Evolutionary conservation across 2,113 vertebrate genomes (phyloP).

Genomic region (Toxotes jaculatrix): DNA sequence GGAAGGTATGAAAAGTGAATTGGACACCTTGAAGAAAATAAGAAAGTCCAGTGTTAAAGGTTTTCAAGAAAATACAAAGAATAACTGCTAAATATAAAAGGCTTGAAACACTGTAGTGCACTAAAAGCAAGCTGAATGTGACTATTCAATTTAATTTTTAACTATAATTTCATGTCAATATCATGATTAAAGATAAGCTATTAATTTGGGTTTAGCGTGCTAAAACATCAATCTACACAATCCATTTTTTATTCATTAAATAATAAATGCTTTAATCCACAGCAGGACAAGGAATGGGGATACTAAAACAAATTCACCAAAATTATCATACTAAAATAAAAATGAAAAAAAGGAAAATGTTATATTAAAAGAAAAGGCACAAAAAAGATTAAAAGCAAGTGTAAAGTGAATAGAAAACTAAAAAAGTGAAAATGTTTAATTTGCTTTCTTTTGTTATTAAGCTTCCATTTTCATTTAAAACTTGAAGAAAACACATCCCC

Average conservation of each 20-base stretch:
- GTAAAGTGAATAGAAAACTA: background rate
- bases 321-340: background rate
- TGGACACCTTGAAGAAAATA: slow-evolving; percentile 79
- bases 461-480: background rate
- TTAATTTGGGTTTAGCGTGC: slow-evolving; percentile 1
- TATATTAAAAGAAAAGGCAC: background rate
- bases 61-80: background rate
- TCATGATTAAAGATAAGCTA: background rate
- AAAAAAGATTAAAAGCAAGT: background rate
- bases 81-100: background rate
- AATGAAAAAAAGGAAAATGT: background rate
- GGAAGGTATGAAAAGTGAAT: slow-evolving; percentile 86
- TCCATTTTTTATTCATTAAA: background rate
- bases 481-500: background rate
- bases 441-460: background rate
- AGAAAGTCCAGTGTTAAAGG: background rate
- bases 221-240: background rate
- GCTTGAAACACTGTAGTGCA: background rate
- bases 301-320: background rate
- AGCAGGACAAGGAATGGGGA: background rate
- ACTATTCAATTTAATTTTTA: background rate
- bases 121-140: background rate
- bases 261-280: background rate
- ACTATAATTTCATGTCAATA: background rate
- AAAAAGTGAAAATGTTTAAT: background rate